Evolutionary conservation across 2,113 vertebrate species (phyloP).

Genomic region (Hyperopisus bebe): DNA sequence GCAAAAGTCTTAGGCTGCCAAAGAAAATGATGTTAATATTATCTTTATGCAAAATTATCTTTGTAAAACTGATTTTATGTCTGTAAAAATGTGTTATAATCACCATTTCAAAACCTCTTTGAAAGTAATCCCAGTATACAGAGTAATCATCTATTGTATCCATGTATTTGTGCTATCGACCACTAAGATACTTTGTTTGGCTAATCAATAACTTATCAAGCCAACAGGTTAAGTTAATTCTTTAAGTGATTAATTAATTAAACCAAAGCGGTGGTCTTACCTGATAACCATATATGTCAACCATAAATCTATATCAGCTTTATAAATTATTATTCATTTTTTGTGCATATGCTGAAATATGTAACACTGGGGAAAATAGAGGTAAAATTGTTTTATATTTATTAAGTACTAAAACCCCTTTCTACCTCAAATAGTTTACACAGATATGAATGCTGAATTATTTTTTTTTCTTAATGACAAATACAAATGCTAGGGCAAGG

Average conservation of each 20-base stretch:
- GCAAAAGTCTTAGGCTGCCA: not conserved
- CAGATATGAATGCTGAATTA: not conserved
- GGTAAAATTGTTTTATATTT: not conserved
- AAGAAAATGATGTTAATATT: conserved; percentile 43
- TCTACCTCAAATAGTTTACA: not conserved
- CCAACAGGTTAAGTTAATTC: not conserved
- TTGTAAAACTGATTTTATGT: not conserved
- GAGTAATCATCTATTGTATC: not conserved
- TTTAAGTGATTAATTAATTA: not conserved
- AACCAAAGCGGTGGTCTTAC: not conserved
- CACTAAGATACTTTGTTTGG: not conserved
- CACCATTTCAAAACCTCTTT: not conserved
- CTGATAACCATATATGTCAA: not conserved
- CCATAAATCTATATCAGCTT: not conserved
- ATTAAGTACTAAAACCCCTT: not conserved
- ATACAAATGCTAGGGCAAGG: not conserved
- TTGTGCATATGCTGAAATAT: not conserved
- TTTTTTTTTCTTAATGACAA: not conserved
- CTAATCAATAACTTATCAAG: not conserved
- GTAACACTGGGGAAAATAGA: not conserved
- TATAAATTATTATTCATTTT: not conserved
- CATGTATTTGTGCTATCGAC: not conserved
- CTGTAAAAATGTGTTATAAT: not conserved
- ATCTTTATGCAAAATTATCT: conserved; percentile 45
- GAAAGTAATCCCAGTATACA: not conserved